Conservation (phyloP, 2,888 invertebrate genomes). For the Invenusta paracnida region DNA sequence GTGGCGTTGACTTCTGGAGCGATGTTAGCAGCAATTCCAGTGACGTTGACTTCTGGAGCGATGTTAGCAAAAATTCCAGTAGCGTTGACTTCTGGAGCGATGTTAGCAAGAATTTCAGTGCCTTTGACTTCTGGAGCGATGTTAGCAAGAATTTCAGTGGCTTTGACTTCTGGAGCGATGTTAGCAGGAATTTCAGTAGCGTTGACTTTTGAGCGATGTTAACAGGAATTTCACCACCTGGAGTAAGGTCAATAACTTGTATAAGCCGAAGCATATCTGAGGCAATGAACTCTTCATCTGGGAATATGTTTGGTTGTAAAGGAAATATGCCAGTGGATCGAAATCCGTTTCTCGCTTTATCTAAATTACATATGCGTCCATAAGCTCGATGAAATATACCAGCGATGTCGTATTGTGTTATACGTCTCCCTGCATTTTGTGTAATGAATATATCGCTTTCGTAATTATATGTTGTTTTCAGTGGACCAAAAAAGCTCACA, state of each 20-base stretch:
- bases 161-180: not conserved
- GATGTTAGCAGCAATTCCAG: not conserved
- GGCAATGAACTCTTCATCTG: constrained; percentile 29
- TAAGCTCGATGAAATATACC: constrained; percentile 44
- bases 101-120: not conserved
- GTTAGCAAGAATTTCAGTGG: not conserved
- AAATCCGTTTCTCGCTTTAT: constrained; percentile 30
- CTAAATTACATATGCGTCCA: not conserved
- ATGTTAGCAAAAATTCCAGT: not conserved
- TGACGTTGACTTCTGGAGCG: not conserved
- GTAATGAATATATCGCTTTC: constrained; percentile 54
- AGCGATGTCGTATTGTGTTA: constrained; percentile 50
- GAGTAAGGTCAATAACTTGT: not conserved
- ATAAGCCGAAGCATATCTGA: not conserved
- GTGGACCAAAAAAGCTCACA: constrained; percentile 51
- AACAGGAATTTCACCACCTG: not conserved
- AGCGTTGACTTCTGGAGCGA: not conserved
- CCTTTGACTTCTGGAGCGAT: not conserved
- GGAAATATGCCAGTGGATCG: constrained; percentile 39
- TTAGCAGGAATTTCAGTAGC: not conserved
- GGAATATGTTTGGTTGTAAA: constrained; percentile 24
- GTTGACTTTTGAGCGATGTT: not conserved
- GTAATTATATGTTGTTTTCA: constrained; percentile 52
- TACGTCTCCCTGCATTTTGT: constrained; percentile 52
- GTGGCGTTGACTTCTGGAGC: not conserved